These are phyloP conservation scores for Propithecus perrieri DNA, from an alignment of 2,797 vertebrate species.

Conservation along the genomic window DNA sequence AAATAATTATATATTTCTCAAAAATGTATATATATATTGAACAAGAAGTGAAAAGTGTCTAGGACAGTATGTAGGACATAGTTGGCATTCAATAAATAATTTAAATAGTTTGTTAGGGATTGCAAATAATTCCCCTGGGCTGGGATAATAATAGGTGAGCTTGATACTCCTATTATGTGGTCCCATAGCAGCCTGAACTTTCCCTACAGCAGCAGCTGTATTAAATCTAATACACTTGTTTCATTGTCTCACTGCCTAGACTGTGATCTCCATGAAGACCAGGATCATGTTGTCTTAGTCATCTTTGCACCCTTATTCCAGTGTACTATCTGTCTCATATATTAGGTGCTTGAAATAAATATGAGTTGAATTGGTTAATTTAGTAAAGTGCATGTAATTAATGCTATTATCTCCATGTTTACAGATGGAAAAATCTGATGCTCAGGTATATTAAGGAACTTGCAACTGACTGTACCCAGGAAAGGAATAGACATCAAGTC, in stretches of 20 bases:
- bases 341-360: neutral
- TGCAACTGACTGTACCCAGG: neutral
- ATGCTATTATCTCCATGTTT: too few relatives aligned
- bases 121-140: slow-evolving; percentile 25
- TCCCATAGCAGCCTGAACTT: neutral
- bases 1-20: slow-evolving; percentile 31
- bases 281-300: neutral
- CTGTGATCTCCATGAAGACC: neutral
- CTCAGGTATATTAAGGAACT: too few relatives aligned
- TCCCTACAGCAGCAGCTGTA: neutral
- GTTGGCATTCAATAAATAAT: slow-evolving; percentile 34
- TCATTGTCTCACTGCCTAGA: neutral
- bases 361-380: slow-evolving; percentile 26
- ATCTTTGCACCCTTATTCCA: neutral
- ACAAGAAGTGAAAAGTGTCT: neutral
- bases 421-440: too few relatives aligned
- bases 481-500: neutral
- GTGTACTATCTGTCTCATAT: neutral
- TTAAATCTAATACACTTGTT: neutral
- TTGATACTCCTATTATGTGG: neutral
- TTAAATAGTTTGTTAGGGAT: neutral
- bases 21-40: neutral
- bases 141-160: neutral
- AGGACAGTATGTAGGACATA: neutral
- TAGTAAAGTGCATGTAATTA: neutral